Evolutionary conservation across 1,140 invertebrate species (phyloP).

Genomic region (Achroia grisella): DNA sequence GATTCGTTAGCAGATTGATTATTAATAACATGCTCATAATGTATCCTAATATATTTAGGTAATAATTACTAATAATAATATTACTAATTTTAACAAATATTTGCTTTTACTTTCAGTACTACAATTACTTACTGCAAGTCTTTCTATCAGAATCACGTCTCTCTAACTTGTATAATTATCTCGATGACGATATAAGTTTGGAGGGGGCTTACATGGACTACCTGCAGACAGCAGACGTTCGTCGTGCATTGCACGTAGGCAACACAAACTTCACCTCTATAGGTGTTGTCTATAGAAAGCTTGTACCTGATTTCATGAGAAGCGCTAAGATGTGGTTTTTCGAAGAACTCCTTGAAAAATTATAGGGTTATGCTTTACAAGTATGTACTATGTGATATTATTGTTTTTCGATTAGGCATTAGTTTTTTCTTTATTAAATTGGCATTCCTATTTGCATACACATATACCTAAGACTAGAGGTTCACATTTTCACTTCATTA

Average conservation of each 20-base stretch:
- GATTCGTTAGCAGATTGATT: too few relatives aligned
- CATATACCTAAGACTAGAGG: too few relatives aligned
- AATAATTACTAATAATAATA: too few relatives aligned
- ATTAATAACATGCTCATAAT: too few relatives aligned
- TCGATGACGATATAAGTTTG: constrained; percentile 69
- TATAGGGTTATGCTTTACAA: constrained; percentile 77
- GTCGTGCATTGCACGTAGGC: constrained; percentile 88
- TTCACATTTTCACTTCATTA: too few relatives aligned
- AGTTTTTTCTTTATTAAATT: too few relatives aligned
- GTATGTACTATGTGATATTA: constrained; percentile 27
- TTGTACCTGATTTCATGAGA: constrained; percentile 85
- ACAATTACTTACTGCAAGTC: constrained; percentile 66
- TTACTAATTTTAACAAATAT: too few relatives aligned
- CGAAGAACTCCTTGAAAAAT: constrained; percentile 82
- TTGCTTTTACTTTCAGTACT: constrained; percentile 46
- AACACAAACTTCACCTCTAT: constrained; percentile 79
- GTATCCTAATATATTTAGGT: too few relatives aligned
- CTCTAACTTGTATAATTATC: constrained; percentile 79
- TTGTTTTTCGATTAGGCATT: constrained; percentile 76
- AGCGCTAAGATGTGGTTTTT: constrained; percentile 87
- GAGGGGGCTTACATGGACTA: constrained; percentile 70
- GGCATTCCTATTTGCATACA: too few relatives aligned
- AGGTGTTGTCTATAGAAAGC: constrained; percentile 76
- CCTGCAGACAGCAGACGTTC: constrained; percentile 75
- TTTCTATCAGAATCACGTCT: constrained; percentile 77